A percentile compares a stretch with the other conserved stretches of the same genome.
phyloP scores from a whole-genome alignment of 2,888 invertebrate species.

The Pachymerium ferrugineum region DNA sequence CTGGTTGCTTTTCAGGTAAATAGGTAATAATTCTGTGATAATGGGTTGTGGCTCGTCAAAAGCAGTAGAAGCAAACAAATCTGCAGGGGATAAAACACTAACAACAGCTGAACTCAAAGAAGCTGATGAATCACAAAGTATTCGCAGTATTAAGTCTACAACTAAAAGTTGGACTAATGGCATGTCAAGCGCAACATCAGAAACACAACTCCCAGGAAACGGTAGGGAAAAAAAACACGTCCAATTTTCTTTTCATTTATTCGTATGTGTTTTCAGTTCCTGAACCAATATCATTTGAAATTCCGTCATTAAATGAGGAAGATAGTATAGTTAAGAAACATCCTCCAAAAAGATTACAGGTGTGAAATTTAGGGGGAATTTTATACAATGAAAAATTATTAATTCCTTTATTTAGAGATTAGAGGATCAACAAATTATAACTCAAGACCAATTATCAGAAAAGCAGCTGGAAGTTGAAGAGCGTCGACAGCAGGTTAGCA shows the following conservation, averaged over 20 bases:
- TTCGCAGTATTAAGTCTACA: neutral
- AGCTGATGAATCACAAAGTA: neutral
- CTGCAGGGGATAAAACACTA: neutral
- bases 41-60: slow-evolving; percentile 7
- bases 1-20: neutral
- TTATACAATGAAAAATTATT: neutral
- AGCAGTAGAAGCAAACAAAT: neutral
- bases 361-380: too few relatives aligned
- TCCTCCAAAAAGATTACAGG: slow-evolving; percentile 30
- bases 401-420: neutral
- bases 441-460: neutral
- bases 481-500: neutral
- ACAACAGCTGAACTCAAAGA: neutral
- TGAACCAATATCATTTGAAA: slow-evolving; percentile 27
- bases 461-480: neutral
- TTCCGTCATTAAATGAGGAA: slow-evolving; percentile 11
- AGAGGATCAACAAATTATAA: neutral
- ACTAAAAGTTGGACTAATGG: neutral
- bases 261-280: slow-evolving; percentile 3
- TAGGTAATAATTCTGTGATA: neutral
- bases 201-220: neutral
- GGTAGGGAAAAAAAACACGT: neutral
- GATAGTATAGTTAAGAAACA: slow-evolving; percentile 29
- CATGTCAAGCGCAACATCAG: neutral
- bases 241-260: neutral